Evolutionary conservation across 1,140 invertebrate genomes (phyloP).

Genomic region (Vollenhovia emeryi): DNA sequence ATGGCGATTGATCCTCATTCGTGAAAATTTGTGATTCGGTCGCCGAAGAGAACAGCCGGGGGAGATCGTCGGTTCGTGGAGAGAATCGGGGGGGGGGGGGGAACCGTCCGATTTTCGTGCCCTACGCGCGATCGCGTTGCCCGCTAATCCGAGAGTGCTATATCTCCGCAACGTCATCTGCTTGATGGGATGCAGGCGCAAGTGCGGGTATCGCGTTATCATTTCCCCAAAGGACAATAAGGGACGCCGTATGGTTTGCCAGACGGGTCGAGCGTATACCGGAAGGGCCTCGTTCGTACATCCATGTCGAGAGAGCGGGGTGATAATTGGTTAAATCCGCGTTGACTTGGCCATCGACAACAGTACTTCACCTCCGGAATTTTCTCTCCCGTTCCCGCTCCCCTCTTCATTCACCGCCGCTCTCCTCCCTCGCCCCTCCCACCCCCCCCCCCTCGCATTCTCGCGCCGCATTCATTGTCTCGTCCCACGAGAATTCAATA

Average conservation of each 20-base stretch:
- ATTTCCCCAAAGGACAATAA: constrained; percentile 53
- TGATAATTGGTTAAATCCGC: constrained; percentile 74
- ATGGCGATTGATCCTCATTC: neutral
- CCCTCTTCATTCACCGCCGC: constrained; percentile 23
- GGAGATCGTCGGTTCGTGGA: neutral
- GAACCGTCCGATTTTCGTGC: neutral
- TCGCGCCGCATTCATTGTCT: constrained; percentile 21
- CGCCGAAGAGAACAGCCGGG: neutral
- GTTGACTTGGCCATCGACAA: constrained; percentile 70
- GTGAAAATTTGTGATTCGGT: neutral
- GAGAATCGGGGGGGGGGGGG: too few species aligned
- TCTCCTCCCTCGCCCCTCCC: neutral
- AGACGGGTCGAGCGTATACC: constrained; percentile 56
- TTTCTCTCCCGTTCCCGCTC: constrained; percentile 30
- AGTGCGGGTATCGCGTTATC: constrained; percentile 19
- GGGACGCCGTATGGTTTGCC: constrained; percentile 44
- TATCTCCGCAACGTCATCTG: neutral
- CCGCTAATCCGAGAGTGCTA: neutral
- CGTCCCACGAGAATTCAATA: constrained; percentile 10
- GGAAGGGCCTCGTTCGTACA: constrained; percentile 70
- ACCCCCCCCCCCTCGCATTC: neutral
- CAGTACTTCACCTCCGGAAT: constrained; percentile 65
- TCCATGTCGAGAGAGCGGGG: constrained; percentile 62
- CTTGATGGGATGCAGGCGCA: neutral
- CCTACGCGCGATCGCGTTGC: neutral